phyloP scores from a whole-genome alignment of 2,888 invertebrate species.

The Lepidocyrtinus sp. region DNA sequence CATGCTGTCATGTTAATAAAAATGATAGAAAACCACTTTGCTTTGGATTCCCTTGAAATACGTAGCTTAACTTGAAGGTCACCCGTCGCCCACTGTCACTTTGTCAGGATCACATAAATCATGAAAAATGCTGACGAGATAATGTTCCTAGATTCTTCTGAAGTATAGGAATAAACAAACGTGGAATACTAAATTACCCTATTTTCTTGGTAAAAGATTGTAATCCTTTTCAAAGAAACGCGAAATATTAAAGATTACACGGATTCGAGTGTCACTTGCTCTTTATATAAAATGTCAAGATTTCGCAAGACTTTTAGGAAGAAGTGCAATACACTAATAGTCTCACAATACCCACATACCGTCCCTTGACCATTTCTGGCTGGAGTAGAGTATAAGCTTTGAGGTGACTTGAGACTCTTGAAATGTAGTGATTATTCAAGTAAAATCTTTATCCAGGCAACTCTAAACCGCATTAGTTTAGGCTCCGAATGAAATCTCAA shows the following conservation, averaged over 20 bases:
- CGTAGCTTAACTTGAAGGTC: constrained; percentile 25
- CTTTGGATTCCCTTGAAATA: not conserved
- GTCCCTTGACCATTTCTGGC: not conserved
- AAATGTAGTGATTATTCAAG: too few species aligned
- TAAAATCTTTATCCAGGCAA: too few species aligned
- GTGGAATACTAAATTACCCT: constrained; percentile 25
- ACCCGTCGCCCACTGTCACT: not conserved
- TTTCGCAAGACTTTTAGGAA: not conserved
- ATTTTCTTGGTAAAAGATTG: constrained; percentile 16
- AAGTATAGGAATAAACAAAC: constrained; percentile 17
- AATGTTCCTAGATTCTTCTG: not conserved
- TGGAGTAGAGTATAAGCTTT: not conserved
- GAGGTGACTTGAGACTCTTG: constrained; percentile 48
- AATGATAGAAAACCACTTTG: constrained; percentile 30
- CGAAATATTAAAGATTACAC: constrained; percentile 29
- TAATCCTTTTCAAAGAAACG: constrained; percentile 25
- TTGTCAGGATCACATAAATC: not conserved
- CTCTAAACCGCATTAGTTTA: too few species aligned
- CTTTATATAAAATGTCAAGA: not conserved
- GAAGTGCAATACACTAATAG: too few species aligned
- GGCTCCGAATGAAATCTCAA: not conserved
- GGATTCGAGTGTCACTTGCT: constrained; percentile 25
- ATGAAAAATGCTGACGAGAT: constrained; percentile 30
- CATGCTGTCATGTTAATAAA: constrained; percentile 44
- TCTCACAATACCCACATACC: constrained; percentile 39